These are phyloP conservation scores for Sylvia atricapilla DNA, from an alignment of 2,113 vertebrate species.

Conservation along the genomic window DNA sequence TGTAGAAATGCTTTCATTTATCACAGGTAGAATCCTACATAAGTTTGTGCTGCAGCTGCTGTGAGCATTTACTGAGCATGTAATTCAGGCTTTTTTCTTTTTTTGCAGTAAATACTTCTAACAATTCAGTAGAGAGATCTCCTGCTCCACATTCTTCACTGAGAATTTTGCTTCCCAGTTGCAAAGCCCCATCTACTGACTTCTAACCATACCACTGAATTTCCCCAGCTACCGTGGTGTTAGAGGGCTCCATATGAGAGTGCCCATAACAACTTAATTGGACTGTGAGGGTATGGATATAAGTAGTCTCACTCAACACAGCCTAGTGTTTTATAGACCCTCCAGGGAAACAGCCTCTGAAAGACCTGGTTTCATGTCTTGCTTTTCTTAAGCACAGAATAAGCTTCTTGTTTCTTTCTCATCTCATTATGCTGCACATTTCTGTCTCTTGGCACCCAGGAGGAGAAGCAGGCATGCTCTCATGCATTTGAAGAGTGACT, in stretches of 20 bases:
- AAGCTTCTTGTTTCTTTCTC: not conserved
- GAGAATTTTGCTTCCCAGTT: not conserved
- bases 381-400: not conserved
- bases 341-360: not conserved
- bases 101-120: not conserved
- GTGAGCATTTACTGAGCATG: not conserved
- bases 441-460: not conserved
- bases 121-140: not conserved
- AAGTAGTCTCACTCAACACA: not conserved
- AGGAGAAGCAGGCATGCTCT: not conserved
- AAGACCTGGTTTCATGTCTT: not conserved
- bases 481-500: not conserved
- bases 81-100: not conserved
- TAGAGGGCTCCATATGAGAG: not conserved
- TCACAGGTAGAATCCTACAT: not conserved
- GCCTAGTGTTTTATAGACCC: not conserved
- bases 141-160: not conserved
- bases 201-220: not conserved
- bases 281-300: not conserved
- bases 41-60: not conserved
- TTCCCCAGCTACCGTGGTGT: not conserved
- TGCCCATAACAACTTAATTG: not conserved
- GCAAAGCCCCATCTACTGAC: not conserved
- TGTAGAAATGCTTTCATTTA: not conserved
- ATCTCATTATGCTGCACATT: not conserved